A percentile compares a stretch with the other conserved stretches of the same genome.
Conservation (phyloP, 2,888 invertebrate species). For the Abrostola tripartita region DNA sequence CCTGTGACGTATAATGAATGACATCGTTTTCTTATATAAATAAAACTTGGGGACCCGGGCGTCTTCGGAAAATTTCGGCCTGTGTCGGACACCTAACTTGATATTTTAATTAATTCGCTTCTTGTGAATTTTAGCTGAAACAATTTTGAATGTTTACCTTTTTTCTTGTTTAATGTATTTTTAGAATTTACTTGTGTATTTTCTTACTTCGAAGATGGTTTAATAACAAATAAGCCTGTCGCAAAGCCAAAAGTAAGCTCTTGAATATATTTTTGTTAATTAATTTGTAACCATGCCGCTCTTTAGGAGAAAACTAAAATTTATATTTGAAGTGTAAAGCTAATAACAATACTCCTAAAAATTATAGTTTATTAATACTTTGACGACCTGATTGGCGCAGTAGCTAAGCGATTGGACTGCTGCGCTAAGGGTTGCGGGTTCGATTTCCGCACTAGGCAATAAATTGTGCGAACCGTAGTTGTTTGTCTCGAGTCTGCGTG, state of each 20-base stretch:
- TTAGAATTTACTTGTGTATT: constrained; percentile 4
- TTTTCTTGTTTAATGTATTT: constrained; percentile 14
- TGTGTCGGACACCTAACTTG: constrained; percentile 16
- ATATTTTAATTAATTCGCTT: constrained; percentile 43
- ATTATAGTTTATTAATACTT: too few species aligned
- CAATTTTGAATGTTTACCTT: constrained; percentile 18
- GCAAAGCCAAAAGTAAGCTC: background rate
- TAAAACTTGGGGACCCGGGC: constrained; percentile 27
- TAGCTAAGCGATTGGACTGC: too few species aligned
- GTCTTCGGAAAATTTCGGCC: constrained; percentile 19
- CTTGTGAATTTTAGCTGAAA: constrained; percentile 20
- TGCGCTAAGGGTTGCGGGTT: too few species aligned
- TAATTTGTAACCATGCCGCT: background rate
- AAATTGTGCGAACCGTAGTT: too few species aligned
- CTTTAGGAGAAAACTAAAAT: background rate
- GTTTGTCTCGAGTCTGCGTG: too few species aligned
- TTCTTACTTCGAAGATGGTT: background rate
- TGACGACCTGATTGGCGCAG: too few species aligned
- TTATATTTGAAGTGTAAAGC: background rate
- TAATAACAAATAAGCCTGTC: background rate
- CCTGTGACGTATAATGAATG: constrained; percentile 62
- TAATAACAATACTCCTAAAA: background rate
- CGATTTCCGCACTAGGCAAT: too few species aligned
- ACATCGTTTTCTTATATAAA: constrained; percentile 44
- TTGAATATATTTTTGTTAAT: background rate